Percentiles rank a stretch among this genome's conserved stretches.
phyloP scores from a whole-genome alignment of 2,113 vertebrate genomes.

The Cinclus mexicanus region DNA sequence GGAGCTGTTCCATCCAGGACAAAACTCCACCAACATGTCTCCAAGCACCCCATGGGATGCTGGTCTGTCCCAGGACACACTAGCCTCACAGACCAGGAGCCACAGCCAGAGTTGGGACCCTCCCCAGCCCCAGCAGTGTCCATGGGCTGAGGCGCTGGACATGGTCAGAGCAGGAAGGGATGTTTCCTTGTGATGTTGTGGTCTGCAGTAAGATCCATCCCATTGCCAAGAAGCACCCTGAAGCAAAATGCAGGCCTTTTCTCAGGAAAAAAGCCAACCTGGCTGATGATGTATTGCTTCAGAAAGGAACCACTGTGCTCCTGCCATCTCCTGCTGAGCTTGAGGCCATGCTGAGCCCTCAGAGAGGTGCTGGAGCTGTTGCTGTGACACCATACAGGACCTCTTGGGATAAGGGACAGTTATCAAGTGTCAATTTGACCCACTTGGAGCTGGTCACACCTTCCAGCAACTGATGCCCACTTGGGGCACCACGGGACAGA shows the following conservation, averaged over 20 bases:
- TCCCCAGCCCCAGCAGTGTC: neutral
- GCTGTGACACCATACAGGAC: neutral
- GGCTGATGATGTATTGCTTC: neutral
- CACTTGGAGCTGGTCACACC: neutral
- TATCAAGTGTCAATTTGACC: neutral
- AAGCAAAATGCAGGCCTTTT: neutral
- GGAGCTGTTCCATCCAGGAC: neutral
- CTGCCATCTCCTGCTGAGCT: neutral
- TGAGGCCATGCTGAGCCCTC: neutral
- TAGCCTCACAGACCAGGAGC: neutral
- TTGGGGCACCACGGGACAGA: neutral
- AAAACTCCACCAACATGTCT: neutral
- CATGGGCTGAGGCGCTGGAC: rapidly evolving
- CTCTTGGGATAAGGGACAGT: neutral
- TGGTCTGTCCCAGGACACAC: neutral
- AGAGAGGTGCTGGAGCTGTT: neutral
- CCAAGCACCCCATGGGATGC: neutral
- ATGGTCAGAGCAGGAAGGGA: neutral
- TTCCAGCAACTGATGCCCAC: neutral
- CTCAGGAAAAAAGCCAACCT: neutral
- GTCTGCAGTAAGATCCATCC: neutral
- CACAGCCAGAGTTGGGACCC: neutral
- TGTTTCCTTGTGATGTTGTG: neutral
- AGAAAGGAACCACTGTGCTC: rapidly evolving
- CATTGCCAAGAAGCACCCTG: neutral